phyloP scores from a whole-genome alignment of 1,140 invertebrate genomes.

The Anoplolepis gracilipes region DNA sequence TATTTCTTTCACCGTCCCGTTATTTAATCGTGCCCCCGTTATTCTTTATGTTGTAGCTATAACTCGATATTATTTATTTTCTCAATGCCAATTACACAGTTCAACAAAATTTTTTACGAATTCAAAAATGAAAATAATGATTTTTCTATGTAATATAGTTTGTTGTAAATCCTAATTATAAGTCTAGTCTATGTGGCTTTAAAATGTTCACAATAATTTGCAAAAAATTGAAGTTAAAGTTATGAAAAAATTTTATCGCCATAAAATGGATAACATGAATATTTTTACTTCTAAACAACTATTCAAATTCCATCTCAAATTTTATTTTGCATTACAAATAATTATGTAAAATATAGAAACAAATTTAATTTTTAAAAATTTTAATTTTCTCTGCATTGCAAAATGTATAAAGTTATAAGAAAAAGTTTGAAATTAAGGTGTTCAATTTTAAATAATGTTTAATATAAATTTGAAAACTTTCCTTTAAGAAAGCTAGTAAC shows the following conservation, averaged over 20 bases:
- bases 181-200: too few species aligned
- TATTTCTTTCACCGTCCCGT: slow-evolving; percentile 30
- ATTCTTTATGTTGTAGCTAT: slow-evolving; percentile 13
- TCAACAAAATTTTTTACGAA: neutral
- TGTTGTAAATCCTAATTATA: too few species aligned
- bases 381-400: neutral
- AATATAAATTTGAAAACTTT: neutral
- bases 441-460: too few species aligned
- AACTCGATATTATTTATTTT: neutral
- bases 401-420: too few species aligned
- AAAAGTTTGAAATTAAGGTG: too few species aligned
- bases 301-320: neutral
- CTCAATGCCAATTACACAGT: neutral
- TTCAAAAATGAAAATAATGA: too few species aligned
- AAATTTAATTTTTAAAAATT: neutral
- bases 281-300: neutral
- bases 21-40: slow-evolving; percentile 38
- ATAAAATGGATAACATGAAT: neutral
- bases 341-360: neutral
- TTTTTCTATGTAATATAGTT: too few species aligned
- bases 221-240: neutral
- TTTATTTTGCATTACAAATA: neutral
- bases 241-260: neutral
- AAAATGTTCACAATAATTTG: too few species aligned
- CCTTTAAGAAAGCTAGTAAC: neutral